Percentiles rank a stretch among this genome's conserved stretches.
These are phyloP conservation scores for Natator depressus DNA, from an alignment of 2,113 vertebrate species.

Conservation along the genomic window DNA sequence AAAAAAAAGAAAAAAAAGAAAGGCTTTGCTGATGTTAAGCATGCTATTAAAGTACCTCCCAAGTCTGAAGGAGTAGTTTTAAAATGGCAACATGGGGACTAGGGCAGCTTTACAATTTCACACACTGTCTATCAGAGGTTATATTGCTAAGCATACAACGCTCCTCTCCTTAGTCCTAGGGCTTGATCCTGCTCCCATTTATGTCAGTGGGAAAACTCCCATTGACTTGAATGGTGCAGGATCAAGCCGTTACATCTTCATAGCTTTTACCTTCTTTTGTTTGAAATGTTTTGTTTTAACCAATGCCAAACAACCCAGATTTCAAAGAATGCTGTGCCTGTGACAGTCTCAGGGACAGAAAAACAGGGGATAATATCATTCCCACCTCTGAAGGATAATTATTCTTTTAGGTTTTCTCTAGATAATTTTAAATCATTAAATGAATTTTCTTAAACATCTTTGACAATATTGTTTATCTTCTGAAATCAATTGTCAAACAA, in stretches of 20 bases:
- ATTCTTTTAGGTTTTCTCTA: conserved; percentile 6
- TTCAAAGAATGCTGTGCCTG: conserved; percentile 27
- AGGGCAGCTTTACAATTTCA: conserved; percentile 50
- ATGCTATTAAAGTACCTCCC: neutral
- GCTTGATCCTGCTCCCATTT: neutral
- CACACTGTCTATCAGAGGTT: conserved; percentile 49
- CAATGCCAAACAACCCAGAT: conserved; percentile 38
- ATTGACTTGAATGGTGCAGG: neutral
- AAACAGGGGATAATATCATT: conserved; percentile 47
- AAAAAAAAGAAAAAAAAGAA: no score
- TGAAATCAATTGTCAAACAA: neutral
- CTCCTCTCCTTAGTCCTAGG: neutral
- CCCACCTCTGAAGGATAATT: conserved; percentile 16
- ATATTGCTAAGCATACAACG: conserved; percentile 7
- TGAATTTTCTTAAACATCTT: neutral
- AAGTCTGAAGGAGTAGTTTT: conserved; percentile 15
- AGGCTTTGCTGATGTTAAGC: neutral
- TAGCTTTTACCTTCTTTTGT: conserved; percentile 11
- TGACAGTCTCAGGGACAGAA: conserved; percentile 40
- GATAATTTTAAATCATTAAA: neutral
- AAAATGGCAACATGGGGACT: neutral
- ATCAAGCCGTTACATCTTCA: neutral
- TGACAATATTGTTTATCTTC: neutral
- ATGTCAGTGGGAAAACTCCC: neutral
- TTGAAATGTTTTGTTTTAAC: conserved; percentile 54